A percentile compares a stretch with the other conserved stretches of the same genome.
These are phyloP conservation scores for Danio jaintianensis DNA, from an alignment of 2,797 vertebrate genomes.

Conservation along the genomic window DNA sequence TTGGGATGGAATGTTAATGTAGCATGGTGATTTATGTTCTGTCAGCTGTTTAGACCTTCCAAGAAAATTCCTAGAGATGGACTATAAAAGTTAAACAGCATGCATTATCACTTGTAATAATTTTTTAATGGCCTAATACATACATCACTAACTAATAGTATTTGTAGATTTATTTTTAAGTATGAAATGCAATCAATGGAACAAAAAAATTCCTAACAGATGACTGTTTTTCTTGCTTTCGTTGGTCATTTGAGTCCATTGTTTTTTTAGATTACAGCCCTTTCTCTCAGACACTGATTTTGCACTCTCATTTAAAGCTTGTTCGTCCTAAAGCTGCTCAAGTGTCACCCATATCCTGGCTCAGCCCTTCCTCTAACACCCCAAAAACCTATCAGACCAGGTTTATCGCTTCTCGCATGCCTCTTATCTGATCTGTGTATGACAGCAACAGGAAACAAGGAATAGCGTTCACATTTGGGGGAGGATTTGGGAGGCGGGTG, in stretches of 20 bases:
- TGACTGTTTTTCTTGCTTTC: not conserved
- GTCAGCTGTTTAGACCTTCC: constrained; percentile 43
- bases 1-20: constrained; percentile 61
- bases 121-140: not conserved
- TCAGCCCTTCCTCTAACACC: constrained; percentile 44
- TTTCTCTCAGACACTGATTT: constrained; percentile 9
- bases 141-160: constrained; percentile 13
- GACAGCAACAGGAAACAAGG: constrained; percentile 55
- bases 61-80: not conserved
- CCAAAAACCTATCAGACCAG: constrained; percentile 5
- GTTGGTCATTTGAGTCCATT: constrained; percentile 29
- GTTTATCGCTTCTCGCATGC: constrained; percentile 47
- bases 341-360: constrained; percentile 32
- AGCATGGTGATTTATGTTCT: constrained; percentile 58
- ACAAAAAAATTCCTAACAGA: not conserved
- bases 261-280: constrained; percentile 42
- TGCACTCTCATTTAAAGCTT: not conserved
- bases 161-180: constrained; percentile 12
- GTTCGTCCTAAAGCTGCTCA: constrained; percentile 32
- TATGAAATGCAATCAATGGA: not conserved
- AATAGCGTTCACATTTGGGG: constrained; percentile 25
- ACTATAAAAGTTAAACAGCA: not conserved
- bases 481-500: constrained; percentile 37
- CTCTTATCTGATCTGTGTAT: constrained; percentile 49
- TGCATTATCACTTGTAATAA: not conserved